Evolutionary conservation across 2,797 vertebrate genomes (phyloP), one percentile per base, ranked within the genome.

Genomic region (Sebastes itinus): DNA sequence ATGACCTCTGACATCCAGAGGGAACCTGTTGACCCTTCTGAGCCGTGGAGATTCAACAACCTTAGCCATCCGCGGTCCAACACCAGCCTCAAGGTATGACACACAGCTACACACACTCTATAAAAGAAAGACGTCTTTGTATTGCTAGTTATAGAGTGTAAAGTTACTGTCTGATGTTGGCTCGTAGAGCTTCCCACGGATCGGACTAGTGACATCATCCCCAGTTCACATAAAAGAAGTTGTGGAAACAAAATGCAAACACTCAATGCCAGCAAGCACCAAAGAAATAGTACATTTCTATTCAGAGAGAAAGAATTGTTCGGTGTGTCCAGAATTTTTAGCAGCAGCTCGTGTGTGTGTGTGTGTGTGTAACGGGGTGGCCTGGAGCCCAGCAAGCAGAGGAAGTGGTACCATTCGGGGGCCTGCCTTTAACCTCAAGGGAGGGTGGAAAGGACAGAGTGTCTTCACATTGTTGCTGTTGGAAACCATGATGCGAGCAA

Each of bases 31-130:
- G 98, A 98, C 75, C 96, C 96, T 1, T 96, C 96, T 0, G 98
- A 98, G 58, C 95, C 96, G 13, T 99, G 98, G 98, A 97, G 97
- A 83, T 97, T 97, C 92, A 98, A 96, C 0, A 96, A 97, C 88
- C 95, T 97, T 62, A 98, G 95, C 90, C 97, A 98, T 63, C 96
- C 97, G 0, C 95, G 95, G 7, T 98, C 96, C 86, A 97, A 98
- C 94, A 96, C 97, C 82, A 99, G 98, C 89, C 96, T 99, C 20
- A 97, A 98, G 97, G 98, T 99, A 91, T 3, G 14, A 55, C 4
- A 9, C 11, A n/a, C 25, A 14, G 28, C 25, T 13, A 62, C 62
- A 73, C 12, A 42, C 35, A 59, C 33, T 33, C 23, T 11, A 55
- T 23, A 16, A 72, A 75, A 60, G 11, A 46, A 13, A 52, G 33